Evolutionary conservation across 2,888 invertebrate species (phyloP), one percentile per base, ranked within the genome.

Genomic region (Ormyrus pomaceus): DNA sequence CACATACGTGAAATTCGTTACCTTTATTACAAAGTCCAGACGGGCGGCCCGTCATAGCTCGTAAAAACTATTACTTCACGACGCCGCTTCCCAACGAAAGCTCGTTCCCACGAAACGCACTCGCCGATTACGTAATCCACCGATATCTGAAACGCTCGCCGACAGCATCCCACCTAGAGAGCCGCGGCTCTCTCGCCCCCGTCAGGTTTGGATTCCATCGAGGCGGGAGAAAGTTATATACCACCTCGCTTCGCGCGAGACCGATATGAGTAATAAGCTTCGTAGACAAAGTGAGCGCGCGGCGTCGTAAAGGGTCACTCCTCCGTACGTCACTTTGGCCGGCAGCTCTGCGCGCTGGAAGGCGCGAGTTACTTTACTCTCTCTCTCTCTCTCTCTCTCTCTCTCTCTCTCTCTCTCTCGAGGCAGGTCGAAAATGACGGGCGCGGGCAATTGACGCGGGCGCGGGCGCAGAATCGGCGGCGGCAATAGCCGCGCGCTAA

Each of bases 401-500:
- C 34, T 34, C 34, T 34, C 34, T n/a, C n/a, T n/a, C n/a, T n/a
- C n/a, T n/a, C n/a, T n/a, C n/a, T n/a, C n/a, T n/a, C n/a, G n/a
- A n/a, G 34, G 34, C 34, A 34, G 34, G 34, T 34, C 34, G 34
- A 34, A 34, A 34, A 34, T 34, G 34, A 34, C 34, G 34, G 34
- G 34, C 34, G 34, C 34, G 19, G 19, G 34, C 34, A 34, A 64
- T 13, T 7, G 53, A 45, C 46, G 65, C 61, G 13, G 48, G 2
- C 34, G 53, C 34, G 6, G 11, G 45, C 13, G 34, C 11, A 34
- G 69, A 46, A 56, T 34, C 34, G 34, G 72, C 78, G 51, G 68
- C 76, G 69, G 45, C 80, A 34, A 34, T 34, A 82, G 85, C 83
- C 77, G 81, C 68, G 53, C 84, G 83, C 85, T 86, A 87, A 86